Evolutionary conservation across 2,797 vertebrate species (phyloP), one percentile per base, ranked within the genome.

Genomic region (Leptoclinus maculatus): DNA sequence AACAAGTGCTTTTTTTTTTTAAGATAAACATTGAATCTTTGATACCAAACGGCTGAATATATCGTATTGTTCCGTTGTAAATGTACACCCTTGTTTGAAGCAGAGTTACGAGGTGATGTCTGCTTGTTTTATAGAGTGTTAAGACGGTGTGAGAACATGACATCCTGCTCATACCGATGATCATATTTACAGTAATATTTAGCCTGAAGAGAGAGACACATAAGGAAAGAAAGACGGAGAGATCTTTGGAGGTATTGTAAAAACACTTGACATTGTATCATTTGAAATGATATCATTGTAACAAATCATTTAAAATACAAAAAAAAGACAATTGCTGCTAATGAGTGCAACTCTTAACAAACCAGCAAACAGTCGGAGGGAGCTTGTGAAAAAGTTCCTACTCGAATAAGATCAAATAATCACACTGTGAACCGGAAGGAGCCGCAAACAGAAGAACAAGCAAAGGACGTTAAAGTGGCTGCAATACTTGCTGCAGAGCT

Each of bases 241-340:
- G 12, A 66, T 27, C 16, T 23, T 39, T 51, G 57, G 11, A 66
- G 21, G 59, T 80, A 23, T 43, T 66, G 66, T 60, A 64, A 39
- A 72, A 47, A 69, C 32, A 62, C 21, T 38, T 38, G 80, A 78
- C 64, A 64, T 21, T 57, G 53, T 71, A 71, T 80, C 71, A 78
- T 77, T 82, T 64, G 63, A 80, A 85, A 85, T 81, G 73, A 86
- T 41, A 78, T 58, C 47, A 76, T 79, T 78, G 32, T 45, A 71
- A 80, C 53, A 70, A 57, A 66, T 63, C 45, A 71, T 74, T 77
- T 39, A 27, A 76, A 71, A 75, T 51, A 51, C 12, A 74, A 74
- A 39, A 39, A 39, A 17, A 45, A 32, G 41, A 80, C 32, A 75
- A 21, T 57, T 74, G 69, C 73, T 86, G 80, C 68, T 19, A 82